Percentiles rank a stretch among this genome's conserved stretches.
Conservation (phyloP, 2,888 invertebrate species). For the Phytoseiulus persimilis region DNA sequence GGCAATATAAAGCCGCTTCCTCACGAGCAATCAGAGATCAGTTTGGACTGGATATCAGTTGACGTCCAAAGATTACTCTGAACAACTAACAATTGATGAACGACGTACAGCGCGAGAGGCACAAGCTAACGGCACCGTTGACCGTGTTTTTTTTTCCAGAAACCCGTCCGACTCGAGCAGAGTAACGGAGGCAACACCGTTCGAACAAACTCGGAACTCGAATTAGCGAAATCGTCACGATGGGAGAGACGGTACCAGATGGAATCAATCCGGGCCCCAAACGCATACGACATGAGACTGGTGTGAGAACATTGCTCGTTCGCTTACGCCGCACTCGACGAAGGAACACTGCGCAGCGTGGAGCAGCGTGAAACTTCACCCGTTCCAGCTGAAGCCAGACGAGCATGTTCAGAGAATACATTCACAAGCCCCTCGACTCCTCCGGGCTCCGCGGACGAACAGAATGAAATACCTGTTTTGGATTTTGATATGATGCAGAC, state of each 20-base stretch:
- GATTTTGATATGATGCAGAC: background rate
- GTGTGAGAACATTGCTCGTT: too few relatives aligned
- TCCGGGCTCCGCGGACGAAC: background rate
- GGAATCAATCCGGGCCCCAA: too few relatives aligned
- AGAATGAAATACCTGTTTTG: constrained; percentile 14
- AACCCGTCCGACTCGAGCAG: background rate
- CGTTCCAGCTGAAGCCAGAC: too few relatives aligned
- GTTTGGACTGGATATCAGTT: background rate
- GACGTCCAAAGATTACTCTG: background rate
- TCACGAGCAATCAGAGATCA: background rate
- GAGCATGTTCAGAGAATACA: constrained; percentile 16
- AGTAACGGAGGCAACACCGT: constrained; percentile 42
- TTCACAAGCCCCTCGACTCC: background rate
- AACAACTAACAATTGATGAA: background rate
- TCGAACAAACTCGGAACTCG: too few relatives aligned
- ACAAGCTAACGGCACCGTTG: background rate
- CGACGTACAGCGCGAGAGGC: background rate
- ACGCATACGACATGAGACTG: too few relatives aligned
- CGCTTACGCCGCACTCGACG: too few relatives aligned
- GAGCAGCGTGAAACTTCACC: too few relatives aligned
- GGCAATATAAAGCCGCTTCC: background rate
- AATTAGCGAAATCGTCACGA: too few relatives aligned
- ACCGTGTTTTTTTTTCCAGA: background rate
- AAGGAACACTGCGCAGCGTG: too few relatives aligned
- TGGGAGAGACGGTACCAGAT: too few relatives aligned